Evolutionary conservation across 2,113 vertebrate genomes (phyloP).

Genomic region (Jaculus jaculus): DNA sequence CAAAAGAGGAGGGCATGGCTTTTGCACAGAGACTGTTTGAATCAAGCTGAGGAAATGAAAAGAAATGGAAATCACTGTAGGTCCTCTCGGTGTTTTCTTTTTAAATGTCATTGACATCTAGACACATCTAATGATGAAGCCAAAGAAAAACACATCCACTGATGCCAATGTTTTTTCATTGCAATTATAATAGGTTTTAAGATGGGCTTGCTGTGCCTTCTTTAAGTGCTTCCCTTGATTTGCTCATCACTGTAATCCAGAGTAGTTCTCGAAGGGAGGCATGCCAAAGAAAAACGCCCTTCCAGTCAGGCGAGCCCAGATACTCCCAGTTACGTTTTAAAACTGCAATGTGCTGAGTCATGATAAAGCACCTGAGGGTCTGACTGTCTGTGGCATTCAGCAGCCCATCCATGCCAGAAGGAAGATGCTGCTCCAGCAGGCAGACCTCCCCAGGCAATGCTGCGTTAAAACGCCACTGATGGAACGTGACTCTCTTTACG

Average conservation of each 20-base stretch:
- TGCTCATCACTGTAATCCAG: constrained; percentile 52
- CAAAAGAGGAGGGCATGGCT: background rate
- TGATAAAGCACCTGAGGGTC: background rate
- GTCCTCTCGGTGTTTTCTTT: constrained; percentile 11
- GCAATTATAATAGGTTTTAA: constrained; percentile 69
- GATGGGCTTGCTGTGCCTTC: constrained; percentile 52
- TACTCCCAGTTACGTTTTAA: constrained; percentile 38
- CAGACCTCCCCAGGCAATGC: background rate
- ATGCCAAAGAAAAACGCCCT: constrained; percentile 27
- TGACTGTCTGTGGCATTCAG: background rate
- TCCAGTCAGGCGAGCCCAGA: background rate
- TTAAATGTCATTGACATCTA: background rate
- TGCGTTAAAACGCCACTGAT: background rate
- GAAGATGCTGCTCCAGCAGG: background rate
- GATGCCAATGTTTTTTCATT: background rate
- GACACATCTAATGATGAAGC: background rate
- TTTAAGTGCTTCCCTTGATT: constrained; percentile 69
- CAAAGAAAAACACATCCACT: background rate
- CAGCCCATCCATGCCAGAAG: background rate
- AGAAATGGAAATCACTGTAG: background rate
- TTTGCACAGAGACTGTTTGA: background rate
- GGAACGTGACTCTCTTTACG: background rate
- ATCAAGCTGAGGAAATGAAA: background rate
- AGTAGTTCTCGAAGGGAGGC: constrained; percentile 40
- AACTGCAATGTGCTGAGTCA: constrained; percentile 6